phyloP scores from a whole-genome alignment of 92 coral and sea anemone genomes.

The Porites divaricata region DNA sequence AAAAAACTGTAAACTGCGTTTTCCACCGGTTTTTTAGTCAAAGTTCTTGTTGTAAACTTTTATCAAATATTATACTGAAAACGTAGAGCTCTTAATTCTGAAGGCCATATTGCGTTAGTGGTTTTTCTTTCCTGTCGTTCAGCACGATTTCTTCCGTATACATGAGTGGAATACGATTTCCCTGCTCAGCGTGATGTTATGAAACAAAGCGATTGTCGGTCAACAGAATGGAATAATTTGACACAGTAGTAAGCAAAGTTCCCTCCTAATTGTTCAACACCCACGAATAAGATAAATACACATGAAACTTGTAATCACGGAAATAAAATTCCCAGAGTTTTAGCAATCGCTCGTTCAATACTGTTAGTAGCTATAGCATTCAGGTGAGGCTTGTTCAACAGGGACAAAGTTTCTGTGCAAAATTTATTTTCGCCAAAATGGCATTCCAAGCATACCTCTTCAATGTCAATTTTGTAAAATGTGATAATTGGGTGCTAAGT shows the following conservation, averaged over 20 bases:
- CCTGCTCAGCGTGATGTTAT: slow-evolving; percentile 1
- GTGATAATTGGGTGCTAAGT: slow-evolving; percentile 27
- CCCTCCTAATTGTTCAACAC: neutral
- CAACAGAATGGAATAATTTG: neutral
- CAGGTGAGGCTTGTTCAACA: neutral
- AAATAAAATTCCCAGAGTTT: neutral
- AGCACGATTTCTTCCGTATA: slow-evolving; percentile 1
- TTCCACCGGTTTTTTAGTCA: no score
- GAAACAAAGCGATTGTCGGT: slow-evolving; percentile 16
- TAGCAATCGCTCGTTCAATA: neutral
- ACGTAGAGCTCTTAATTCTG: neutral
- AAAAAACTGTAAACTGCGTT: no score
- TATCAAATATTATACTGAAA: neutral
- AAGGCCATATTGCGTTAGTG: neutral
- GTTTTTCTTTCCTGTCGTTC: neutral
- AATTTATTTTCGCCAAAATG: neutral
- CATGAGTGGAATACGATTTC: slow-evolving; percentile 32
- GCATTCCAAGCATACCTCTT: slow-evolving; percentile 13
- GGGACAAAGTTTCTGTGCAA: neutral
- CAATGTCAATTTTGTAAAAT: slow-evolving; percentile 1
- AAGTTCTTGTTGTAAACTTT: neutral
- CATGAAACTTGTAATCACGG: neutral
- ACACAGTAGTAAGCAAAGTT: neutral
- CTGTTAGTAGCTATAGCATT: neutral
- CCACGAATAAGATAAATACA: slow-evolving; percentile 12